Evolutionary conservation across 2,113 vertebrate species (phyloP).

Genomic region (Dasyprocta punctata): DNA sequence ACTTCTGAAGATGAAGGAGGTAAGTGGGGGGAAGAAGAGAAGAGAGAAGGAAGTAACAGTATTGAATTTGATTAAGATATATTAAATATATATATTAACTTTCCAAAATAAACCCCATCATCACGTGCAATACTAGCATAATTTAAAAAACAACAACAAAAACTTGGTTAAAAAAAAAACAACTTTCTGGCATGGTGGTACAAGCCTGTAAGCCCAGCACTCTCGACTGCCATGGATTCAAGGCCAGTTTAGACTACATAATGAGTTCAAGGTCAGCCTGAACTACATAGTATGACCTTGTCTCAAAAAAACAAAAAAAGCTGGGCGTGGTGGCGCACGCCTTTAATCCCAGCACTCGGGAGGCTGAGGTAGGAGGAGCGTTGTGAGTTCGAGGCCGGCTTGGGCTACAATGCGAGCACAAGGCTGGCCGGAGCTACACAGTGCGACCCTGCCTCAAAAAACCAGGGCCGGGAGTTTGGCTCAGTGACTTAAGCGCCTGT

Average conservation of each 20-base stretch:
- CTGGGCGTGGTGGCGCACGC: too few relatives aligned
- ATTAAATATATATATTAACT: not conserved
- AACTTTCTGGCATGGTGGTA: not conserved
- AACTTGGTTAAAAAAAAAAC: not conserved
- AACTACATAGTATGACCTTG: too few relatives aligned
- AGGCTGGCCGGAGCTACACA: too few relatives aligned
- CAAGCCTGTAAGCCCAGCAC: not conserved
- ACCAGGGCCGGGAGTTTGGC: too few relatives aligned
- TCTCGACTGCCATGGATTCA: not conserved
- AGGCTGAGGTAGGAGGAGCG: too few relatives aligned
- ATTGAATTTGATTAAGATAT: not conserved
- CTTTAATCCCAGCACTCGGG: too few relatives aligned
- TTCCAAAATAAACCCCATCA: not conserved
- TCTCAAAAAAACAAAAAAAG: not conserved
- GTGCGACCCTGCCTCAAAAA: too few relatives aligned
- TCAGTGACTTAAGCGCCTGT: too few relatives aligned
- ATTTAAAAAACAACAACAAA: not conserved
- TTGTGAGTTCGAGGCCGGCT: too few relatives aligned
- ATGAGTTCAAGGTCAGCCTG: too few relatives aligned
- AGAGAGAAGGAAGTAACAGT: not conserved
- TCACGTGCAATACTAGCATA: not conserved
- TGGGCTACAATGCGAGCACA: too few relatives aligned
- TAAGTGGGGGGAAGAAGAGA: not conserved
- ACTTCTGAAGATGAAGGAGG: not conserved
- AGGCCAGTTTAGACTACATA: not conserved